Conservation (phyloP, 2,888 invertebrate species). For the Lithophane semibrunnea region DNA sequence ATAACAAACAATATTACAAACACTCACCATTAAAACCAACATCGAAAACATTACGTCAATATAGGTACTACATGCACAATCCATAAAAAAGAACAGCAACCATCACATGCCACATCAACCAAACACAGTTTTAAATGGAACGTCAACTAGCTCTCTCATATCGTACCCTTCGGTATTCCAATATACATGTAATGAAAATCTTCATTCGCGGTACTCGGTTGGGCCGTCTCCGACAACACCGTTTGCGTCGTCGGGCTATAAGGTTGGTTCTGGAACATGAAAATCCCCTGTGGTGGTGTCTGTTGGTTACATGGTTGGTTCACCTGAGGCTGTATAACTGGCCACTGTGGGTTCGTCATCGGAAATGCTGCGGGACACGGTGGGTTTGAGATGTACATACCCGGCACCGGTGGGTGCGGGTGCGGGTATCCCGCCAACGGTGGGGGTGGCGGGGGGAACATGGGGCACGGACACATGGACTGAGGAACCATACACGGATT, state of each 20-base stretch:
- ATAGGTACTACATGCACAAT: not conserved
- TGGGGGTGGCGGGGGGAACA: not conserved
- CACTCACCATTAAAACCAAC: not conserved
- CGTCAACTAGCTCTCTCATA: slow-evolving; percentile 37
- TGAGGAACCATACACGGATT: slow-evolving; percentile 29
- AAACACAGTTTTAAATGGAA: not conserved
- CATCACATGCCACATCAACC: not conserved
- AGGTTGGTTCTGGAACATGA: too few species aligned
- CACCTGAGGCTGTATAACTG: not conserved
- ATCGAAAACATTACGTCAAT: not conserved
- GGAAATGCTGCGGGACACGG: not conserved
- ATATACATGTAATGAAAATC: slow-evolving; percentile 76
- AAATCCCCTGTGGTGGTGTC: not conserved
- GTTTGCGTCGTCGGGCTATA: not conserved
- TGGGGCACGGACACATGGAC: slow-evolving; percentile 28
- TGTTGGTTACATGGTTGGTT: not conserved
- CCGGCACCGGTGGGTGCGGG: not conserved
- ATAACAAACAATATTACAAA: slow-evolving; percentile 12
- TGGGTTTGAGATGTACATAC: not conserved
- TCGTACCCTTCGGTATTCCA: slow-evolving; percentile 75
- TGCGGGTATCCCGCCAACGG: not conserved
- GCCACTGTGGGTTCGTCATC: not conserved
- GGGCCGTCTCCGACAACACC: not conserved
- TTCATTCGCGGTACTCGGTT: not conserved
- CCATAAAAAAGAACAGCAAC: slow-evolving; percentile 2